Evolutionary conservation across 1,140 invertebrate species (phyloP).

Genomic region (Drosophila truncata): DNA sequence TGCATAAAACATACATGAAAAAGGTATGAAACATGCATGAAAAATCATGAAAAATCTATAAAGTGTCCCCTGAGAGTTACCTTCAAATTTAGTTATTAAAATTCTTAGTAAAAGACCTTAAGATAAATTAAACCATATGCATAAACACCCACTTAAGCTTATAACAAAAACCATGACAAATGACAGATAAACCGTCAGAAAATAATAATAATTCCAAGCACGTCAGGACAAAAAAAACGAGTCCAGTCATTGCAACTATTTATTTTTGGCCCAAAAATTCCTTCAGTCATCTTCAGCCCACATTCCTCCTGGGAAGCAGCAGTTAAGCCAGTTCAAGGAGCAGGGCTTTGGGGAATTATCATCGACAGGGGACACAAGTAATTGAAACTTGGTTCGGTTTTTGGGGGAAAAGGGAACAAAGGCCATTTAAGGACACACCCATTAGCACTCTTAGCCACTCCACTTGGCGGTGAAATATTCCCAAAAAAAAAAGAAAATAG

Average conservation of each 20-base stretch:
- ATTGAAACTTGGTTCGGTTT: constrained; percentile 32
- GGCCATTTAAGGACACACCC: constrained; percentile 39
- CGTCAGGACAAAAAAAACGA: neutral
- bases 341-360: constrained; percentile 28
- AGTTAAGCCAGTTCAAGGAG: constrained; percentile 12
- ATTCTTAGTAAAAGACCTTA: neutral
- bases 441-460: constrained; percentile 31
- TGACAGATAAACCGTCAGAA: neutral
- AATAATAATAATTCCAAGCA: neutral
- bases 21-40: too few species aligned
- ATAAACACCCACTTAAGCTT: neutral
- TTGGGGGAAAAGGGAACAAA: constrained; percentile 25
- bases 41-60: too few species aligned
- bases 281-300: neutral
- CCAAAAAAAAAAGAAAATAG: constrained; percentile 6
- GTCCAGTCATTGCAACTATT: constrained; percentile 31
- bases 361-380: constrained; percentile 33
- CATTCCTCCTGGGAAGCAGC: neutral
- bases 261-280: constrained; percentile 19
- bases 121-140: neutral
- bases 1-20: too few species aligned
- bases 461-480: constrained; percentile 30
- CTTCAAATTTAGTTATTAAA: too few species aligned
- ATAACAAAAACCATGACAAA: neutral
- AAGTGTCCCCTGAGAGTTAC: too few species aligned